Evolutionary conservation across 2,113 vertebrate genomes (phyloP).

Genomic region (Trematomus loennbergii): DNA sequence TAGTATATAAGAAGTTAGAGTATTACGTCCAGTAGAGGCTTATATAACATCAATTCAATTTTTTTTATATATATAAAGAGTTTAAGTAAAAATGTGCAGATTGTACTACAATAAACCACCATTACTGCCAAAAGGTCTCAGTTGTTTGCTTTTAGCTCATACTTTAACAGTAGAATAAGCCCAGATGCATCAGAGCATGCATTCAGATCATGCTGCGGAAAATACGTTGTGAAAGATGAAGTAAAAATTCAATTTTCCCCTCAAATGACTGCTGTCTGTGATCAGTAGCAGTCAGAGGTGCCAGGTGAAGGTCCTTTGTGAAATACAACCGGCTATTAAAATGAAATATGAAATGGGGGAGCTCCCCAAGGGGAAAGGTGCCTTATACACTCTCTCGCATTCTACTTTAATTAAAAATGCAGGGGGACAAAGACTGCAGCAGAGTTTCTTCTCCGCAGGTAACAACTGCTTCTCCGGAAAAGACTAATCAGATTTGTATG

Average conservation of each 20-base stretch:
- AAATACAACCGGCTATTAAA: conserved; percentile 11
- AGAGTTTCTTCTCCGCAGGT: neutral
- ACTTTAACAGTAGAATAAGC: neutral
- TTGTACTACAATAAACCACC: no score
- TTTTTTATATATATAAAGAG: no score
- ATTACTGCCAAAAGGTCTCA: neutral
- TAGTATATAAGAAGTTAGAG: no score
- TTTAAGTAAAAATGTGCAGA: no score
- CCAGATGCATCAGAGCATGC: neutral
- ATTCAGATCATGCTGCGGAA: neutral
- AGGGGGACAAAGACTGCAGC: neutral
- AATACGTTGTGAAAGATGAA: neutral
- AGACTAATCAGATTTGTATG: neutral
- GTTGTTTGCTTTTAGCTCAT: neutral
- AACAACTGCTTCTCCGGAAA: neutral
- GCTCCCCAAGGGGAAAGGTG: conserved; percentile 1
- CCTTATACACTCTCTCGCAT: neutral
- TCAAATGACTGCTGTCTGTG: conserved; percentile 16
- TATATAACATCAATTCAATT: no score
- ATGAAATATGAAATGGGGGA: conserved; percentile 3
- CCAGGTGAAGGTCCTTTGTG: conserved; percentile 9
- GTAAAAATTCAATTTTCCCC: conserved; percentile 12
- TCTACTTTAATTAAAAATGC: conserved; percentile 15
- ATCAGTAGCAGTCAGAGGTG: conserved; percentile 7
- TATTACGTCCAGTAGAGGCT: no score